These are phyloP conservation scores for Hyperoplus lanceolatus DNA, from an alignment of 2,797 vertebrate species.

Conservation along the genomic window DNA sequence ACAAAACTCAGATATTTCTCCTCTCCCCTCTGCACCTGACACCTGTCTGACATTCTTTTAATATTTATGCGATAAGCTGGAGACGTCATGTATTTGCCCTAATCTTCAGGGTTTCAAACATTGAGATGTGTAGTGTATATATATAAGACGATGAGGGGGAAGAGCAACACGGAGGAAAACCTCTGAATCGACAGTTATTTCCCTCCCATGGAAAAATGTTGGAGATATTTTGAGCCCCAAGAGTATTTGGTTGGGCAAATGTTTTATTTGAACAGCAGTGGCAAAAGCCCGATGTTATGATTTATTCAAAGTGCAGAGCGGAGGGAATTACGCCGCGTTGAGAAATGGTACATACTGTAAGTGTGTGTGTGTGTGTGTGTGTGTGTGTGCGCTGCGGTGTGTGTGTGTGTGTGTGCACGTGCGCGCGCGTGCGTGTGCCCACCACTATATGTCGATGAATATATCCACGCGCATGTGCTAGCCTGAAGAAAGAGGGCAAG, in stretches of 20 bases:
- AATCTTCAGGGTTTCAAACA: constrained; percentile 70
- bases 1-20: constrained; percentile 17
- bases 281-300: constrained; percentile 71
- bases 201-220: constrained; percentile 70
- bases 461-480: constrained; percentile 42
- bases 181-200: constrained; percentile 75
- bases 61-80: constrained; percentile 73
- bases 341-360: constrained; percentile 16
- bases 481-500: constrained; percentile 37
- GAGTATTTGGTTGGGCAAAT: constrained; percentile 71
- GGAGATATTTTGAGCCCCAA: constrained; percentile 71
- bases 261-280: constrained; percentile 78
- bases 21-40: constrained; percentile 37
- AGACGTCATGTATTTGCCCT: constrained; percentile 76
- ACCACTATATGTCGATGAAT: constrained; percentile 51
- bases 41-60: constrained; percentile 66
- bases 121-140: constrained; percentile 47
- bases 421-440: not conserved
- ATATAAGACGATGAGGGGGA: constrained; percentile 35
- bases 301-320: constrained; percentile 79
- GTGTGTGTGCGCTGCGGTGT: too few species aligned
- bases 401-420: not conserved
- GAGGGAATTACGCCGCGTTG: constrained; percentile 69
- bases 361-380: constrained; percentile 9
- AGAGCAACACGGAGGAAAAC: constrained; percentile 41